phyloP scores from a whole-genome alignment of 1,140 invertebrate genomes.

The Rhyzopertha dominica region DNA sequence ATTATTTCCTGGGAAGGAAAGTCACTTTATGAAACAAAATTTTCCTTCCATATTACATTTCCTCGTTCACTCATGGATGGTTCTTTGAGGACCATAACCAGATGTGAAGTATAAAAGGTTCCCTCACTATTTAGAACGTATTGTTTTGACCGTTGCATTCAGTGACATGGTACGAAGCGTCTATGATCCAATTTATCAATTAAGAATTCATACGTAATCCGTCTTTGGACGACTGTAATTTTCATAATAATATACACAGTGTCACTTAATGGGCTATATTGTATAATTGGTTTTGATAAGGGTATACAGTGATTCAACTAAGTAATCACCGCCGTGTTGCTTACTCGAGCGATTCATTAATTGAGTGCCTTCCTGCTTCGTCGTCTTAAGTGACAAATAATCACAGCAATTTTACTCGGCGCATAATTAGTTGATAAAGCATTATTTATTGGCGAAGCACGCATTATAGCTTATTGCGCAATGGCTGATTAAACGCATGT shows the following conservation, averaged over 20 bases:
- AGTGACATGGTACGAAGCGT: too few relatives aligned
- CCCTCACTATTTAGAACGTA: too few relatives aligned
- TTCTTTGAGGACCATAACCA: too few relatives aligned
- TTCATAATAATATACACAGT: constrained; percentile 42
- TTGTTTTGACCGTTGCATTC: too few relatives aligned
- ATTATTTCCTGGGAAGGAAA: too few relatives aligned
- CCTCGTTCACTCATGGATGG: too few relatives aligned
- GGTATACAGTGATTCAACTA: constrained; percentile 29
- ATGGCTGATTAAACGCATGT: too few relatives aligned
- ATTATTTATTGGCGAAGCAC: too few relatives aligned
- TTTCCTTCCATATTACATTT: too few relatives aligned
- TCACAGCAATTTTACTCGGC: constrained; percentile 36
- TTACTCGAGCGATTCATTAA: neutral
- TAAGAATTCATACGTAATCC: constrained; percentile 39
- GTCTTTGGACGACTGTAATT: constrained; percentile 36
- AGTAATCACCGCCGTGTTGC: neutral
- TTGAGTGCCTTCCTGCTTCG: constrained; percentile 28
- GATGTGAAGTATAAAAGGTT: too few relatives aligned
- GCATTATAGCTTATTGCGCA: too few relatives aligned
- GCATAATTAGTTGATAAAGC: constrained; percentile 43
- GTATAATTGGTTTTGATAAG: constrained; percentile 46
- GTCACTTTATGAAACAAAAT: too few relatives aligned
- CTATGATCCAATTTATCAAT: constrained; percentile 44
- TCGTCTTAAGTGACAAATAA: constrained; percentile 45
- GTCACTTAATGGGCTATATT: constrained; percentile 42